A percentile compares a stretch with the other conserved stretches of the same genome.
Conservation (phyloP, 2,888 invertebrate species). For the Aradus depressus region DNA sequence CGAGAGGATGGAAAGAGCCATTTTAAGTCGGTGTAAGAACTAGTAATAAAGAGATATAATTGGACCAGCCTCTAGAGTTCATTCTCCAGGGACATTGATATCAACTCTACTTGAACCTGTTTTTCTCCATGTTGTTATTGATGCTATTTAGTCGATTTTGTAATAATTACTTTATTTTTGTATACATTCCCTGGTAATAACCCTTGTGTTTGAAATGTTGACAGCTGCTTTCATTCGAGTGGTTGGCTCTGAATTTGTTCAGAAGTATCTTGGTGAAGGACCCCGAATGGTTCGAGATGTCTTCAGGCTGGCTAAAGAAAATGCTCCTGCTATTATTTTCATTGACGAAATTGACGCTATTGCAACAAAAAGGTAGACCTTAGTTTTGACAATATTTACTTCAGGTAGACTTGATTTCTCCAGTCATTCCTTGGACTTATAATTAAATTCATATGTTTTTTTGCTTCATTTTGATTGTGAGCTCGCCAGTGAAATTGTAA, state of each 20-base stretch:
- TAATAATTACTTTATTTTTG: too few species aligned
- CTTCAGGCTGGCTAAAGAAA: conserved; percentile 96
- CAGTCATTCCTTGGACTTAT: too few species aligned
- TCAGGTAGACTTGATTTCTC: too few species aligned
- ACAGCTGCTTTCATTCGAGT: conserved; percentile 96
- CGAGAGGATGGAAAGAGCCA: too few species aligned
- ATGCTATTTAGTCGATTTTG: background rate
- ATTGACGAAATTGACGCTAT: conserved; percentile 99
- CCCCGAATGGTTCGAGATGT: conserved; percentile 99
- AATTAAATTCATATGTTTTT: too few species aligned
- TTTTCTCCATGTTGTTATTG: background rate
- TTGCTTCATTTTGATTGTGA: too few species aligned
- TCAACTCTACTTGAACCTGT: background rate
- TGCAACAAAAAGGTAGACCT: conserved; percentile 63
- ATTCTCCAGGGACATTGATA: background rate
- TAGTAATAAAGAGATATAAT: too few species aligned
- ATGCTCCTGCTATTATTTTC: conserved; percentile 98
- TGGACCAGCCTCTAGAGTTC: too few species aligned
- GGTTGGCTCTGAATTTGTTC: conserved; percentile 98
- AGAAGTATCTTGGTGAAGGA: conserved; percentile 97
- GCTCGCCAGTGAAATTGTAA: too few species aligned
- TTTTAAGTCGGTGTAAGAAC: too few species aligned
- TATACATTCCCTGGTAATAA: too few species aligned
- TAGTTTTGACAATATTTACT: background rate
- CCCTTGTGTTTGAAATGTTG: conserved; percentile 31